Evolutionary conservation across 2,113 vertebrate species (phyloP).

Genomic region (Dicrurus megarhynchus): DNA sequence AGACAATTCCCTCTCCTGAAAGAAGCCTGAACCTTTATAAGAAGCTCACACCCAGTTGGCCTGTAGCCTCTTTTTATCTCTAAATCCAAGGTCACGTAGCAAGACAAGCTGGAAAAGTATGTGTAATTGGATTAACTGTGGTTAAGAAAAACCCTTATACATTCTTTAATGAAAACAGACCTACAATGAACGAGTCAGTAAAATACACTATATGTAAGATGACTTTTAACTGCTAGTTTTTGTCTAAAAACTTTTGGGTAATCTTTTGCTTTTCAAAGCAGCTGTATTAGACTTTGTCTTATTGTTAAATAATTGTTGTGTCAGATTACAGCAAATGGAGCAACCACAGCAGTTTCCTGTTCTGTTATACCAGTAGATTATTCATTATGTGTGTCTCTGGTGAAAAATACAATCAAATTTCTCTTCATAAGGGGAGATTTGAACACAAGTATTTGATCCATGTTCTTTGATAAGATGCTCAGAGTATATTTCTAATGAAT

Average conservation of each 20-base stretch:
- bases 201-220: neutral
- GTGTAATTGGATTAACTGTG: constrained; percentile 49
- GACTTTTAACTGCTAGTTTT: neutral
- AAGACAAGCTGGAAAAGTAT: constrained; percentile 29
- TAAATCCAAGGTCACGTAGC: constrained; percentile 36
- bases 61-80: constrained; percentile 11
- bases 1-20: neutral
- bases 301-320: constrained; percentile 25
- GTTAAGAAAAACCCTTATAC: neutral
- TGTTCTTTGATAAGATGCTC: neutral
- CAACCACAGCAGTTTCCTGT: neutral
- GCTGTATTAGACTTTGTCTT: neutral
- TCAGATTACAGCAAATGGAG: constrained; percentile 15
- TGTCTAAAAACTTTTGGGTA: neutral
- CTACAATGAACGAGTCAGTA: neutral
- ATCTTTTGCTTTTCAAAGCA: neutral
- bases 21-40: neutral
- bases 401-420: constrained; percentile 2
- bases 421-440: neutral
- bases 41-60: neutral
- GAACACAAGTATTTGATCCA: neutral
- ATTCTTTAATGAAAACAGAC: constrained; percentile 21
- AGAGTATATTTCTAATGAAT: neutral
- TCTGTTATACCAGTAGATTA: neutral
- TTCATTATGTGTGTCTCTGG: neutral